These are phyloP conservation scores for Plectus sambesii DNA, from an alignment of 1,140 invertebrate species.

Conservation along the genomic window DNA sequence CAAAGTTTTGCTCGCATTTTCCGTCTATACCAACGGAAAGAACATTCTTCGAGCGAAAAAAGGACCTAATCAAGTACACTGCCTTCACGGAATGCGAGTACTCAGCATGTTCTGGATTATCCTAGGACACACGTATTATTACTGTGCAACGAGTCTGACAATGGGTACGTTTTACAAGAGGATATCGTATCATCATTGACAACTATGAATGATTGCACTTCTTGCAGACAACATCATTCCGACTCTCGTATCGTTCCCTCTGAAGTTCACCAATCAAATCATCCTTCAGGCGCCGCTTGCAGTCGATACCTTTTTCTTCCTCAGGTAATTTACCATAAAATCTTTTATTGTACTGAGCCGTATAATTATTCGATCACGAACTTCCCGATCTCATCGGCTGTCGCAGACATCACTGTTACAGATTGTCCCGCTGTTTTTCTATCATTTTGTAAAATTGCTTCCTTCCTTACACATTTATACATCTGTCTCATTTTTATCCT, in stretches of 20 bases:
- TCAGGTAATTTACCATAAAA: too few relatives aligned
- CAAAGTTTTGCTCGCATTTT: constrained; percentile 31
- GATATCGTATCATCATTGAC: not conserved
- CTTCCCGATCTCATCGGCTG: too few relatives aligned
- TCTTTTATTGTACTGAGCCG: too few relatives aligned
- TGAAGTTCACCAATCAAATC: constrained; percentile 42
- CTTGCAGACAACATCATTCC: constrained; percentile 37
- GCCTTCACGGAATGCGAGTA: constrained; percentile 38
- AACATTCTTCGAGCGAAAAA: constrained; percentile 16
- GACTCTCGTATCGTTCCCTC: constrained; percentile 39
- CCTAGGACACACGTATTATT: constrained; percentile 40
- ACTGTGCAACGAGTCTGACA: constrained; percentile 33
- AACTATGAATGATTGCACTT: not conserved
- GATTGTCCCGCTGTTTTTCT: too few relatives aligned
- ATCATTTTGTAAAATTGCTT: too few relatives aligned
- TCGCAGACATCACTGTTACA: too few relatives aligned
- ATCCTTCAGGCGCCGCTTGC: constrained; percentile 39
- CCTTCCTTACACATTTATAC: too few relatives aligned
- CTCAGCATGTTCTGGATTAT: constrained; percentile 44
- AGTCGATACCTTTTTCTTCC: constrained; percentile 44
- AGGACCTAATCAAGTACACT: constrained; percentile 36
- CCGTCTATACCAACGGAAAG: constrained; percentile 26
- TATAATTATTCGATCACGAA: too few relatives aligned
- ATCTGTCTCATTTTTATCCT: too few relatives aligned
- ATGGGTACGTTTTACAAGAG: constrained; percentile 21